Conservation (phyloP, 2,113 vertebrate species). For the Coturnix japonica region DNA sequence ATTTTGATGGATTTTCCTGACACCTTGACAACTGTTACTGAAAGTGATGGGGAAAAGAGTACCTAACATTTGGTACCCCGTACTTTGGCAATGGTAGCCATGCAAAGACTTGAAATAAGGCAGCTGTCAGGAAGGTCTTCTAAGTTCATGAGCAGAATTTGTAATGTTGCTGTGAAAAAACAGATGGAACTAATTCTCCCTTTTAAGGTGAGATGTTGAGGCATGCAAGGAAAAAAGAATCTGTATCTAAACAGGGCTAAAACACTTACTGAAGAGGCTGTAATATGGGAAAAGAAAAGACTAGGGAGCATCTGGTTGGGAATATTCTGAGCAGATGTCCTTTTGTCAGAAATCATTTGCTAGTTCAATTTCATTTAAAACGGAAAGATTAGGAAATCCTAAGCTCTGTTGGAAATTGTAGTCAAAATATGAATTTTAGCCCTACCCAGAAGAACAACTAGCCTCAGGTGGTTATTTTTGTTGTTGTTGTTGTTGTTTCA, state of each 20-base stretch:
- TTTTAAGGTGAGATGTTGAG: background rate
- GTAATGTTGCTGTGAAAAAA: background rate
- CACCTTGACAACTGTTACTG: background rate
- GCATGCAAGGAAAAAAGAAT: background rate
- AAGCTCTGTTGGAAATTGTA: background rate
- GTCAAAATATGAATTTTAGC: background rate
- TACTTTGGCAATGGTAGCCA: background rate
- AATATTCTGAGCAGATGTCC: conserved; percentile 18
- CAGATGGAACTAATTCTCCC: background rate
- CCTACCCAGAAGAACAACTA: background rate
- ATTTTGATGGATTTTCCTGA: background rate
- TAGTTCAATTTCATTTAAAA: background rate
- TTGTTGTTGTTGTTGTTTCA: too few species aligned
- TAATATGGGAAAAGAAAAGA: background rate
- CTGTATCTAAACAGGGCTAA: background rate
- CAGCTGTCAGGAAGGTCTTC: background rate
- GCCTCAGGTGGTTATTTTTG: accelerated
- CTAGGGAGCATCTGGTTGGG: background rate
- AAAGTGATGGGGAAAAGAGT: background rate
- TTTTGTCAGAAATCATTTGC: background rate
- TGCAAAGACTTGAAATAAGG: background rate
- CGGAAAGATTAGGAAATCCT: background rate
- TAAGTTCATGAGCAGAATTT: background rate
- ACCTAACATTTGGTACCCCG: accelerated
- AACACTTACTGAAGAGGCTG: background rate